Evolutionary conservation across 2,797 vertebrate species (phyloP).

Genomic region (Brachymystax lenok): DNA sequence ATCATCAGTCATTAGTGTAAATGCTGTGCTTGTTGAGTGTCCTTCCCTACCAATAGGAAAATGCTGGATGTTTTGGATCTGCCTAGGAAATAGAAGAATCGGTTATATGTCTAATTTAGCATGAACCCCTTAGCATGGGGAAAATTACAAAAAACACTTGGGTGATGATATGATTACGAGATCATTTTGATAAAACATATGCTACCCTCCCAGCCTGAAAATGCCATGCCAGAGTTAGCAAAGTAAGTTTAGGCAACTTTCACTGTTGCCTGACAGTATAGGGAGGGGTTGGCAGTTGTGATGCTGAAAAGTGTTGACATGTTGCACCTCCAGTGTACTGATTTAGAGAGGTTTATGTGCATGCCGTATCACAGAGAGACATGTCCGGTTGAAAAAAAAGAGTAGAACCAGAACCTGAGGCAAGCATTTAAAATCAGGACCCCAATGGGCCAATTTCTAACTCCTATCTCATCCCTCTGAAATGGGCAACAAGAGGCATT

Average conservation of each 20-base stretch:
- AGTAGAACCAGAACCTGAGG: constrained; percentile 8
- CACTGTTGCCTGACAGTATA: background rate
- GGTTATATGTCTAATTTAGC: too few species aligned
- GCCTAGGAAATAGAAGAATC: too few species aligned
- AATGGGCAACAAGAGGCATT: constrained; percentile 19
- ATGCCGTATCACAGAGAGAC: background rate
- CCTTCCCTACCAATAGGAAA: too few species aligned
- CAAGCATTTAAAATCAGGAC: constrained; percentile 35
- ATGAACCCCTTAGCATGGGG: too few species aligned
- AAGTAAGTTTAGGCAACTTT: background rate
- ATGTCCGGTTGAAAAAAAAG: background rate
- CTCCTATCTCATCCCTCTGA: constrained; percentile 20
- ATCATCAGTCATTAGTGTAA: too few species aligned
- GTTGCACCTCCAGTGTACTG: background rate
- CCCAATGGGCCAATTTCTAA: constrained; percentile 21
- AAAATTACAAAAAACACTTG: too few species aligned
- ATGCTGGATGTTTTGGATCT: too few species aligned
- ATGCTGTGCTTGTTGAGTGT: too few species aligned
- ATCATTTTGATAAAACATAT: background rate
- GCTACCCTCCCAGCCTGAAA: background rate
- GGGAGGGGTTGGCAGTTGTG: background rate
- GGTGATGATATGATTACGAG: background rate
- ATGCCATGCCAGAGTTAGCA: background rate
- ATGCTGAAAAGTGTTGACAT: constrained; percentile 18
- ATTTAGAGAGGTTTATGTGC: background rate